These are phyloP conservation scores for Monopis laevigella DNA, from an alignment of 2,888 invertebrate species.

Conservation along the genomic window DNA sequence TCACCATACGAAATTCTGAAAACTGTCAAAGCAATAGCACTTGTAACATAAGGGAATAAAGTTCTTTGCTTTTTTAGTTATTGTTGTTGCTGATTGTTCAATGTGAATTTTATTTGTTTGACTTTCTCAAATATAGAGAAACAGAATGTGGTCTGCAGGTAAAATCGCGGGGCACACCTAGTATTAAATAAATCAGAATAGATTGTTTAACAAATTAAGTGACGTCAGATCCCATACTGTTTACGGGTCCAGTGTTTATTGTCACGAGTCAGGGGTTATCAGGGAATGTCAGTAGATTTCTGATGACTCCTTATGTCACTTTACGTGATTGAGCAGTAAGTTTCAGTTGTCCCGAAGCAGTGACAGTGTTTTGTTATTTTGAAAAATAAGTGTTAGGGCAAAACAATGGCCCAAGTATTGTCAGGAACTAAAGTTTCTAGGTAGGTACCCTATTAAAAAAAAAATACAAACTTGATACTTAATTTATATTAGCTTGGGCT, in stretches of 20 bases:
- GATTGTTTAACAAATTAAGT: neutral
- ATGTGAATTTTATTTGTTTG: too few species aligned
- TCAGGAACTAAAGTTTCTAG: slow-evolving; percentile 76
- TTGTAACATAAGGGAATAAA: too few species aligned
- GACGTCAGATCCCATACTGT: neutral
- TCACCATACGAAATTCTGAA: too few species aligned
- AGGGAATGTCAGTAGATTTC: neutral
- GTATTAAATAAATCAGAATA: neutral
- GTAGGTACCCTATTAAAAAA: slow-evolving; percentile 68
- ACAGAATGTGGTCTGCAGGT: too few species aligned
- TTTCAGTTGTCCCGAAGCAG: neutral
- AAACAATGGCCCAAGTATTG: slow-evolving; percentile 47
- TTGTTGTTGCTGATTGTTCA: too few species aligned
- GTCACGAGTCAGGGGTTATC: slow-evolving; percentile 6
- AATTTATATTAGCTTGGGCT: too few species aligned
- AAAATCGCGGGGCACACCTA: too few species aligned
- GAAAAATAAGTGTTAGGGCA: neutral
- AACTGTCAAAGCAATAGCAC: too few species aligned
- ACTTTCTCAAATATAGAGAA: too few species aligned
- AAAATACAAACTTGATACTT: too few species aligned
- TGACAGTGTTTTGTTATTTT: neutral
- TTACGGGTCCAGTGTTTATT: neutral
- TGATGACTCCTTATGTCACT: neutral
- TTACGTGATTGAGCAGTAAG: neutral
- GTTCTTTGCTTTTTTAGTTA: too few species aligned